Conservation (phyloP, 1,140 invertebrate genomes). For the Drosophila aff. region DNA sequence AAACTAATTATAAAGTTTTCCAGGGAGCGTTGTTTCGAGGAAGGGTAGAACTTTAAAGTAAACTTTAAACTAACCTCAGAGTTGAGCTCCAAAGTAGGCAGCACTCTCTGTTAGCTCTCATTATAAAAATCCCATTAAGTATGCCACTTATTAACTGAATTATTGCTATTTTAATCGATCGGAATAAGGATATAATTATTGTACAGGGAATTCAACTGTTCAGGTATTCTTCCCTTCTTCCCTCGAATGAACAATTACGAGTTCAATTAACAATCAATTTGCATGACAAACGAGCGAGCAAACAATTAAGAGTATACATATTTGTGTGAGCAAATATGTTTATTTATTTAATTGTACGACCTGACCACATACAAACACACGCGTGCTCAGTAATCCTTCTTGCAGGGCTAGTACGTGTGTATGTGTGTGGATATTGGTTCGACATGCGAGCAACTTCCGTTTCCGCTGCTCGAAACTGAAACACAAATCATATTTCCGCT, state of each 20-base stretch:
- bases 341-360: conserved; percentile 35
- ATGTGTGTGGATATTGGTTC: conserved; percentile 12
- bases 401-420: neutral
- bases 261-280: conserved; percentile 64
- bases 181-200: neutral
- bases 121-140: neutral
- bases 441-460: conserved; percentile 70
- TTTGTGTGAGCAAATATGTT: conserved; percentile 16
- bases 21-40: conserved; percentile 39
- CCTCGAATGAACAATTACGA: conserved; percentile 19
- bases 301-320: conserved; percentile 34
- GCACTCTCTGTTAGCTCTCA: neutral
- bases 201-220: neutral
- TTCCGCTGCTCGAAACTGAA: conserved; percentile 55
- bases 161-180: neutral
- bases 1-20: conserved; percentile 58
- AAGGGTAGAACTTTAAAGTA: neutral
- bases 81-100: conserved; percentile 29
- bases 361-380: neutral
- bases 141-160: neutral
- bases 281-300: conserved; percentile 45
- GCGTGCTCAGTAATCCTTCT: conserved; percentile 25
- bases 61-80: conserved; percentile 5
- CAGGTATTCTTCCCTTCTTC: neutral
- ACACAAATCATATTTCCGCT: conserved; percentile 73